phyloP scores from a whole-genome alignment of 2,113 vertebrate genomes.

The Odontesthes bonariensis region DNA sequence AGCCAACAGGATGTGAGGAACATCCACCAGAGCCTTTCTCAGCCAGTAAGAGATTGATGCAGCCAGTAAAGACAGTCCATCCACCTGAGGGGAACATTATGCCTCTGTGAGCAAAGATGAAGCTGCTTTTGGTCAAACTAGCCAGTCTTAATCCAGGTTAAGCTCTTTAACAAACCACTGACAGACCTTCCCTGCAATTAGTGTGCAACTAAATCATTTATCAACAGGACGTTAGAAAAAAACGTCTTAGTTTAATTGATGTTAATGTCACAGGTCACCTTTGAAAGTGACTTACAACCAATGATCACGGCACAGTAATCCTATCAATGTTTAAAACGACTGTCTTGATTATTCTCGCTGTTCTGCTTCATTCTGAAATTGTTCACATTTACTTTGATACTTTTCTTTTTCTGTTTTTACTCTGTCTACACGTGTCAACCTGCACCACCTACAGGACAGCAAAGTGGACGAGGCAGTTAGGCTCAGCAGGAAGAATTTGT shows the following conservation, averaged over 20 bases:
- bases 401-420: too few relatives aligned
- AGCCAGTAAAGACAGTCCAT: conserved; percentile 92
- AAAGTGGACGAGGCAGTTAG: too few relatives aligned
- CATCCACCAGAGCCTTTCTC: conserved; percentile 73
- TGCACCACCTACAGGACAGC: too few relatives aligned
- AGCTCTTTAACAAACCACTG: conserved; percentile 22
- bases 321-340: too few relatives aligned
- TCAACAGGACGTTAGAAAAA: conserved; percentile 12
- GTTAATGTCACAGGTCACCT: neutral
- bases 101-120: neutral
- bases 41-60: conserved; percentile 92
- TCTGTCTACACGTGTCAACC: too few relatives aligned
- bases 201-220: neutral
- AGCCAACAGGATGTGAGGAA: conserved; percentile 91
- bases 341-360: too few relatives aligned
- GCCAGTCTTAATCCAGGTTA: conserved; percentile 1
- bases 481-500: too few relatives aligned
- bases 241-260: neutral
- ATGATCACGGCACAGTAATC: neutral
- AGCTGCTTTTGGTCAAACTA: neutral
- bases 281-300: neutral
- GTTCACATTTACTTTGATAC: too few relatives aligned
- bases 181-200: neutral
- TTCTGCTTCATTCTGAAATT: too few relatives aligned
- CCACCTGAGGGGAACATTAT: conserved; percentile 80